Evolutionary conservation across 2,888 invertebrate species (phyloP).

Genomic region (Tridacna gigas): DNA sequence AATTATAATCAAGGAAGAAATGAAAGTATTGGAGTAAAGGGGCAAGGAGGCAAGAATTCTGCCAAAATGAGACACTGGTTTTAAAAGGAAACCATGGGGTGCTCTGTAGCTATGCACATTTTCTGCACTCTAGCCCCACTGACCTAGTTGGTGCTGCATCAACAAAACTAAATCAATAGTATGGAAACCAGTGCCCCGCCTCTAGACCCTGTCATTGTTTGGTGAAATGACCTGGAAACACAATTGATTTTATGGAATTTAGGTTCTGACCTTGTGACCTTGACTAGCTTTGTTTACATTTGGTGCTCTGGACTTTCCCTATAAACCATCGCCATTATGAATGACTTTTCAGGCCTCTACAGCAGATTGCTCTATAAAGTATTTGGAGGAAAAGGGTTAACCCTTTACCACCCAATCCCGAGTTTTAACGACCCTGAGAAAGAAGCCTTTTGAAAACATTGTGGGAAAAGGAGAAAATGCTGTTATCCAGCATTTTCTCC

Average conservation of each 20-base stretch:
- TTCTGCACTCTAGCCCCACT: slow-evolving; percentile 10
- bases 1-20: no score
- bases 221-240: slow-evolving; percentile 11
- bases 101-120: slow-evolving; percentile 27
- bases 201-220: slow-evolving; percentile 1
- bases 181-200: slow-evolving; percentile 15
- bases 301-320: no score
- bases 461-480: no score
- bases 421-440: no score
- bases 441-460: no score
- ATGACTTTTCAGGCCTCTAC: no score
- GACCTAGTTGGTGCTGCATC: slow-evolving; percentile 25
- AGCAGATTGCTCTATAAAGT: no score
- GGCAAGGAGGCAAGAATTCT: neutral
- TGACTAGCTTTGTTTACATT: no score
- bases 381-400: no score
- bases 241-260: neutral
- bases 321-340: no score
- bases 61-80: neutral
- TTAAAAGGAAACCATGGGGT: slow-evolving; percentile 6
- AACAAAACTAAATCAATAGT: slow-evolving; percentile 30
- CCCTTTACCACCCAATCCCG: no score
- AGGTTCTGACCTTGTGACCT: neutral
- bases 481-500: no score
- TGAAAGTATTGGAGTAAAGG: neutral